Base-by-base conservation (phyloP, 2,888 invertebrate genomes). In the Mimachlamys varia region DNA sequence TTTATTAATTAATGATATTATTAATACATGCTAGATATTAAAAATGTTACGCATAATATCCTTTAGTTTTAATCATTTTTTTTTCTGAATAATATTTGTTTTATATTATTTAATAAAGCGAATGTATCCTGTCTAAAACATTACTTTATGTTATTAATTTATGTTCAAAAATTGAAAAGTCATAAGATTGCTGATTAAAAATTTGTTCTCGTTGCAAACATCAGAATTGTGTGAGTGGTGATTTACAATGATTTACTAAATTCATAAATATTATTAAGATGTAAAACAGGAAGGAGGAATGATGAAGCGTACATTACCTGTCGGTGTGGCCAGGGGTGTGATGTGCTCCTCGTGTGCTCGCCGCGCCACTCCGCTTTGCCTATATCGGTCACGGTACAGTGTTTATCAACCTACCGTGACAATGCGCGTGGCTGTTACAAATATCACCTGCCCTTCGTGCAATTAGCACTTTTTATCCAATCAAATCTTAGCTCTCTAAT, bases 381-480 rank as follows among this genome's bases (percentile, higher is more conserved):
- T 89, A 37, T 53, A 58, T 55, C 89, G 49, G 91, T 89, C 88
- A 90, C 91, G 89, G 91, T 91, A 88, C 76, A 49, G n/a, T 88
- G 88, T 91, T 62, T 91, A 62, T 91, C 88, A 89, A 90, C 87
- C 88, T 88, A 92, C 89, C 92, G 92, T 88, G 89, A 92, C 92
- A 88, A 53, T 88, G 92, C 92, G 92, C 92, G 92, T 92, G 91
- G 88, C 90, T 90, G 92, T 92, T 91, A 91, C 91, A 87, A 90
- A 90, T 88, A 88, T 92, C 92, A 92, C 92, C 92, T 92, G 92
- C 92, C 76, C 89, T 91, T 49, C 53, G 50, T 55, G 90, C 89
- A 88, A 58, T 89, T 91, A 90, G 49, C 88, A 88, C 49, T 33
- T 76, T 88, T 90, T 90, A 87, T 76, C 92, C 92, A 92, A 92